Base-by-base conservation (phyloP, 2,888 invertebrate species). In the Pyrocoelia pectoralis region DNA sequence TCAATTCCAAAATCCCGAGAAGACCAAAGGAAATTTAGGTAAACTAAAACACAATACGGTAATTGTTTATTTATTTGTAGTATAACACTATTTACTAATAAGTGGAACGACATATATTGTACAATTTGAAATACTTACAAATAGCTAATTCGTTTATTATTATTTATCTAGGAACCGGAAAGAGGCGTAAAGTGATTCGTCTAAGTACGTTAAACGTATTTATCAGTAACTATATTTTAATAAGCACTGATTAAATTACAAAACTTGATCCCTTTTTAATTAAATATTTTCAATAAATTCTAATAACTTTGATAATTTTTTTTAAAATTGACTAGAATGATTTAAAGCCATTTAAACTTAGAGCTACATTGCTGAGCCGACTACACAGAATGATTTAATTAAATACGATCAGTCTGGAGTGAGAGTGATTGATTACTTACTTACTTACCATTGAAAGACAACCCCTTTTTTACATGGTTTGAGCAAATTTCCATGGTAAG, bases 281-380 rank as follows among this genome's bases (percentile, higher is more conserved):
- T 41, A 54, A 59, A 53, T 56, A 56, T 46, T n/a, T n/a, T n/a
- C n/a, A 61, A 61, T 46, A 61, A 51, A 56, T 17, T 54, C 50
- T 56, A 51, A 56, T 24, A 14, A 61, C 29, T 61, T 52, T 33
- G 40, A 56, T 49, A 61, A 61, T n/a, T n/a, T n/a, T n/a, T 51
- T 33, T 56, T 52, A 38, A 56, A 61, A 61, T 61, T 61, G 61
- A 61, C 61, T 61, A 61, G 61, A 61, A 40, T 17, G 18, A 29
- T 28, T 55, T 58, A 52, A 61, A 55, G 51, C 56, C 28, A 51
- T 51, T 19, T 18, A 33, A 56, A 38, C 19, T 28, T 5, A 29
- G 15, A 38, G 18, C 12, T 38, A 19, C 43, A 48, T 33, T 49
- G 48, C 48, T 52, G n/a, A 17, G 9, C 41, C 19, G 28, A 43